phyloP scores from a whole-genome alignment of 2,888 invertebrate genomes.

The Synanthedon tipuliformis region DNA sequence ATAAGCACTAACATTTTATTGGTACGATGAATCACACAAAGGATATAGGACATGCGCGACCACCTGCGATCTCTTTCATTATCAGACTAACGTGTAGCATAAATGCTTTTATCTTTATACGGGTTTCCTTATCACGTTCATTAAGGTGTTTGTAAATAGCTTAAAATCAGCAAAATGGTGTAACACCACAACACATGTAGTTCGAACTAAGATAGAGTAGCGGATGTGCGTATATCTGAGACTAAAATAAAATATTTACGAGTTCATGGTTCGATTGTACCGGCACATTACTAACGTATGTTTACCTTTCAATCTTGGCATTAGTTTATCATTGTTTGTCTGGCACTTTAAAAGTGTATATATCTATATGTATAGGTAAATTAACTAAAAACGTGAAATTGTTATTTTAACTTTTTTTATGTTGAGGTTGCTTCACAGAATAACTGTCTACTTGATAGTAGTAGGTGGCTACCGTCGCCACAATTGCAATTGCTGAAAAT shows the following conservation, averaged over 20 bases:
- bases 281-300: background rate
- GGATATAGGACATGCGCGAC: background rate
- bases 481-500: no score
- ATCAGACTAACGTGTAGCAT: conserved; percentile 44
- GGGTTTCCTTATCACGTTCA: conserved; percentile 37
- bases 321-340: conserved; percentile 3
- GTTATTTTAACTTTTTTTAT: no score
- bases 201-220: background rate
- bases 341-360: no score
- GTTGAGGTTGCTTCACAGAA: no score
- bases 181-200: background rate
- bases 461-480: no score
- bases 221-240: conserved; percentile 11
- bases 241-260: conserved; percentile 27
- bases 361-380: no score
- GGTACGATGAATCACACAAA: conserved; percentile 4
- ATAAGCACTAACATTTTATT: conserved; percentile 34
- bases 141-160: conserved; percentile 38
- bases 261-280: conserved; percentile 1
- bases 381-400: no score
- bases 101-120: conserved; percentile 40
- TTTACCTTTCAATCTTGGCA: conserved; percentile 16
- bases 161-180: background rate
- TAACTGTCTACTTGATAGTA: no score
- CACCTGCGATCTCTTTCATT: conserved; percentile 14